Evolutionary conservation across 2,113 vertebrate genomes (phyloP), one percentile per base, ranked within the genome.

Genomic region (Mormyrus lacerda): DNA sequence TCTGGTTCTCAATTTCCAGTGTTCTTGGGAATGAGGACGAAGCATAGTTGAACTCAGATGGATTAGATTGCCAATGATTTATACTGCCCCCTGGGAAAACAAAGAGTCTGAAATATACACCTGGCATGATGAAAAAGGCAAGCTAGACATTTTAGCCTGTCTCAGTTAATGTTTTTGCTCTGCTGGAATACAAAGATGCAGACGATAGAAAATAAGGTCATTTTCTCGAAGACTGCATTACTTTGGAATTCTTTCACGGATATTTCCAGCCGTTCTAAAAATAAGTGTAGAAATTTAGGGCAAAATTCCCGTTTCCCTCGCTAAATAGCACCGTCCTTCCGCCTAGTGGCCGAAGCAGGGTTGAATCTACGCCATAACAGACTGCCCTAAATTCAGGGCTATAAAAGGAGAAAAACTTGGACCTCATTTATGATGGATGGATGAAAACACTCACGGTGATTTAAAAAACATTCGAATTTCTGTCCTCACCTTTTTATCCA

Each of bases 221-320:
- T n/a, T 88, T 82, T 50, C 65, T 73, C 11, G 3, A 51, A 83
- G 35, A 83, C 47, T 55, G 45, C 35, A 45, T 31, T 31, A 31
- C 47, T 42, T 47, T 53, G 82, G 58, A 87, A 21, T 48, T 87
- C 47, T 45, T 48, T 58, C 55, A 51, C 73, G 47, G 85, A 87
- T 79, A 90, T n/a, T 87, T 87, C 9, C 39, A 47, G 31, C 17
- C 50, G 27, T 44, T 87, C 85, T 90, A 73, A 90, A 89, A 90
- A 90, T 87, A 87, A 73, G 50, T 15, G 6, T 21, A 35, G 10
- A 58, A 24, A 39, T 19, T 17, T 44, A 89, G 58, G n/a, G 15
- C 84, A 42, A 87, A 50, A 51, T 19, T 39, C 13, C 47, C 7
- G 19, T 65, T 31, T 73, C 61, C 24, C 45, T n/a, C 10, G 15